phyloP scores from a whole-genome alignment of 1,140 invertebrate genomes.

The Lordiphosa clarofinis region DNA sequence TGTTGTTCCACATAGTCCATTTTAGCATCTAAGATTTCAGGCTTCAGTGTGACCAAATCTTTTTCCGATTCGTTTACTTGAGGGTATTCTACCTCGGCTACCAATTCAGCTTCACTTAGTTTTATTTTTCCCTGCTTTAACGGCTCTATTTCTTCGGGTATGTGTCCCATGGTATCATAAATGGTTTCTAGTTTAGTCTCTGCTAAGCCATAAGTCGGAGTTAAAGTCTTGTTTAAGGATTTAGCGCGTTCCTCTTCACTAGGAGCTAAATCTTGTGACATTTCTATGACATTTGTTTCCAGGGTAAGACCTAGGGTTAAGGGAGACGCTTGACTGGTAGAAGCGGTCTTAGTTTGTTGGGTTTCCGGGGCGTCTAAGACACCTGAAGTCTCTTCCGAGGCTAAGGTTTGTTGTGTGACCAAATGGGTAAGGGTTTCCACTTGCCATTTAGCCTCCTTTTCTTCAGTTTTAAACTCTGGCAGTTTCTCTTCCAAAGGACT shows the following conservation, averaged over 20 bases:
- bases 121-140: slow-evolving; percentile 25
- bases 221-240: slow-evolving; percentile 30
- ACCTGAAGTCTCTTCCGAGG: slow-evolving; percentile 15
- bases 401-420: slow-evolving; percentile 30
- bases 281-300: slow-evolving; percentile 39
- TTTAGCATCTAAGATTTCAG: slow-evolving; percentile 33
- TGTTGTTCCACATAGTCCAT: slow-evolving; percentile 45
- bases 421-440: slow-evolving; percentile 39
- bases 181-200: slow-evolving; percentile 28
- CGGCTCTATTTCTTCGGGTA: slow-evolving; percentile 3
- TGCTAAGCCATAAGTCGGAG: slow-evolving; percentile 21
- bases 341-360: slow-evolving; percentile 25
- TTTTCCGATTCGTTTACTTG: slow-evolving; percentile 43
- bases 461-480: slow-evolving; percentile 22
- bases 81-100: slow-evolving; percentile 38
- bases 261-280: slow-evolving; percentile 22
- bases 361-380: slow-evolving; percentile 21
- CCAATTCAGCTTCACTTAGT: slow-evolving; percentile 73
- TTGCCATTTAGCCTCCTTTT: slow-evolving; percentile 25
- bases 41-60: slow-evolving; percentile 4
- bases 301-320: slow-evolving; percentile 43
- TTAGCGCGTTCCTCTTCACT: slow-evolving; percentile 22
- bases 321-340: slow-evolving; percentile 20
- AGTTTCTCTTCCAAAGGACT: slow-evolving; percentile 54
- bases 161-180: slow-evolving; percentile 28